Evolutionary conservation across 2,797 vertebrate genomes (phyloP), one percentile per base, ranked within the genome.

Genomic region (Neoniphon sammara): DNA sequence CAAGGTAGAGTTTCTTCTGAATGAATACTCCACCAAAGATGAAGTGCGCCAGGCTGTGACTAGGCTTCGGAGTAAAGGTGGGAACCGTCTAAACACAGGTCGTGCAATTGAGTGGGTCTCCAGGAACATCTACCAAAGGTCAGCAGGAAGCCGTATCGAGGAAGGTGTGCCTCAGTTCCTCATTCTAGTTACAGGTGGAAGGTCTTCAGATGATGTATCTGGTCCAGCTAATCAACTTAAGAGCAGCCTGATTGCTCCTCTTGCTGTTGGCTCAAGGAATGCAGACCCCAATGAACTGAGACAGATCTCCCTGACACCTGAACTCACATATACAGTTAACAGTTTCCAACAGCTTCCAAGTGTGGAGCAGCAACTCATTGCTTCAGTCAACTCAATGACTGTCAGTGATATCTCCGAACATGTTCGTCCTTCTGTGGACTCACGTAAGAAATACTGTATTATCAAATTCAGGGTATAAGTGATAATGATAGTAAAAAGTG

Each of bases 111-210:
- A 96, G 14, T 99, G 91, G 30, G 96, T 97, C 53, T 86, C 93
- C 31, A 96, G 80, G 88, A 96, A 94, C 49, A 95, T 99, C 89
- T 99, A 96, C 90, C 95, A 95, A 76, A 94, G 96, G 80, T 95
- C 96, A 4, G 93, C 94, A 0, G 98, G 98, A 73, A 99, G 98
- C 81, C 95, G 98, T 15, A 93, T 98, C 5, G 97, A 98, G 70
- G 97, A 99, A 2, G 94, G 94, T 0, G 95, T 99, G 25, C 97
- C 98, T 0, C 98, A 99, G 89, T 97, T 99, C 87, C 90, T 99
- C 81, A 89, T 99, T 74, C 57, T 99, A 70, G 88, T 98, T 62
- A 95, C 95, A 0, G 96, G 97, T 0, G 95, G 94, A 77, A 95
- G 89, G 67, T 97, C 98, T 0, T 73, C 91, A 0, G 98, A 99